phyloP scores from a whole-genome alignment of 2,113 vertebrate genomes.

The Halichoerus grypus region DNA sequence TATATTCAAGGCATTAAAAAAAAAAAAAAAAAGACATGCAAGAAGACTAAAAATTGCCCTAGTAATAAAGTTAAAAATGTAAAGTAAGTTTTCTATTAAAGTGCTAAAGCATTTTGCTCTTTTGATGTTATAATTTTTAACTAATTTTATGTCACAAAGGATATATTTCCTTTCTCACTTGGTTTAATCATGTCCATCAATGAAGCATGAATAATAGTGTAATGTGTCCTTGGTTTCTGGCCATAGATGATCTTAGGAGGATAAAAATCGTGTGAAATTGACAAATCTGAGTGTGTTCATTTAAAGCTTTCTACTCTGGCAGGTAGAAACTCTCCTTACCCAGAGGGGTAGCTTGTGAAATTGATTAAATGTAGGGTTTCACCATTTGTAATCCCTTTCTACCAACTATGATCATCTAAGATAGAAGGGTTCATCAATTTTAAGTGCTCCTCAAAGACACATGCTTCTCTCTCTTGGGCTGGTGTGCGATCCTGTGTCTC shows the following conservation, averaged over 20 bases:
- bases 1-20: neutral
- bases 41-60: neutral
- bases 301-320: neutral
- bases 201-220: neutral
- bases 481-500: neutral
- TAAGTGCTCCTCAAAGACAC: constrained; percentile 12
- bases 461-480: neutral
- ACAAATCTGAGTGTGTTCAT: neutral
- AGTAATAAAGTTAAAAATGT: neutral
- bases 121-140: neutral
- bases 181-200: neutral
- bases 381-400: constrained; percentile 53
- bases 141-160: neutral
- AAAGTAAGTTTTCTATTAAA: neutral
- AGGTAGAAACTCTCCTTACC: neutral
- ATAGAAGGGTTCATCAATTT: constrained; percentile 40
- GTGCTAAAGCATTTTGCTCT: neutral
- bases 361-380: neutral
- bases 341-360: constrained; percentile 19
- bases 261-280: neutral
- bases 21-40: neutral
- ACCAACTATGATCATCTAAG: neutral
- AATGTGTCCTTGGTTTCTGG: constrained; percentile 46
- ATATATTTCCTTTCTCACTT: neutral
- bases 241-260: constrained; percentile 11